Evolutionary conservation across 1,140 invertebrate species (phyloP), one percentile per base, ranked within the genome.

Genomic region (Metaphire vulgaris): DNA sequence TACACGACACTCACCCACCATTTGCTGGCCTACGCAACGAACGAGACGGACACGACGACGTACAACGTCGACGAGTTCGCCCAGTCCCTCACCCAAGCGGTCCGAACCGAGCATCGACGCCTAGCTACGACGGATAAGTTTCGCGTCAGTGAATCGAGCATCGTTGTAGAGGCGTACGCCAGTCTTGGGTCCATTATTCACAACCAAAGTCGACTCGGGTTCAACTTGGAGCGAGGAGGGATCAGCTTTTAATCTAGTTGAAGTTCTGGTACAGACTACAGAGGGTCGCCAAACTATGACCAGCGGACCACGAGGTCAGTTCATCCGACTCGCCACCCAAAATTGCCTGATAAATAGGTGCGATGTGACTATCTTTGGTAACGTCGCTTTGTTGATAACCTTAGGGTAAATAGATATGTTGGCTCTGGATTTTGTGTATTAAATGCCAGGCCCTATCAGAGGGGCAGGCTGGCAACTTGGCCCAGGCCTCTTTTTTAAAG

Each of bases 211-310:
- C 89, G 90, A 71, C 87, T 94, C 80, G 93, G 93, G 16, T 95
- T 93, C 85, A 93, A 92, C 84, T 93, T 93, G 86, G 90, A 93
- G 66, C 88, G 92, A 78, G 92, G 92, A 71, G 92, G 92, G 86
- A 89, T 94, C 80, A 93, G 92, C 83, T 95, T 94, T 84, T 94
- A 89, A 90, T n/a, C n/a, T n/a, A n/a, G n/a, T n/a, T n/a, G n/a
- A n/a, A n/a, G n/a, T n/a, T n/a, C n/a, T n/a, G n/a, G n/a, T n/a
- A n/a, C n/a, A n/a, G n/a, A n/a, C n/a, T n/a, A n/a, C n/a, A n/a
- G n/a, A n/a, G n/a, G n/a, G n/a, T n/a, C n/a, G n/a, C n/a, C n/a
- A n/a, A n/a, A n/a, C n/a, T n/a, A n/a, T n/a, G n/a, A n/a, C n/a
- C n/a, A n/a, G n/a, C n/a, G n/a, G n/a, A n/a, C n/a, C n/a, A n/a